A percentile compares a stretch with the other conserved stretches of the same genome.
Evolutionary conservation across 2,113 vertebrate species (phyloP).

Genomic region (Elanus axillaris): DNA sequence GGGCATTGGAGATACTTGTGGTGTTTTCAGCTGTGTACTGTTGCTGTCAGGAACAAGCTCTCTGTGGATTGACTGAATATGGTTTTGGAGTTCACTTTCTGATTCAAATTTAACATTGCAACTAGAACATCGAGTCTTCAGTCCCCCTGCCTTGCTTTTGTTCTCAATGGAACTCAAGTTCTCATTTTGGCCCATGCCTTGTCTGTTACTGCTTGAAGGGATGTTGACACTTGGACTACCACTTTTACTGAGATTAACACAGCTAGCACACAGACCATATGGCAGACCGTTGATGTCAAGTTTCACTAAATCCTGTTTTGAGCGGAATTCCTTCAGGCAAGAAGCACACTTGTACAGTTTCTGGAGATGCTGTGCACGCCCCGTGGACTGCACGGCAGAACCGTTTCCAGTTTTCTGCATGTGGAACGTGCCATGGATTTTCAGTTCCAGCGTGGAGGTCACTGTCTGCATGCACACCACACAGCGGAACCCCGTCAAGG

Average conservation of each 20-base stretch:
- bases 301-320: conserved; percentile 94
- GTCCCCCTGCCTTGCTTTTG: conserved; percentile 86
- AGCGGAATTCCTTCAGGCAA: conserved; percentile 96
- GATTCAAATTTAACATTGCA: conserved; percentile 99
- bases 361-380: conserved; percentile 76
- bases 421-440: conserved; percentile 99
- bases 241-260: conserved; percentile 91
- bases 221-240: conserved; percentile 86
- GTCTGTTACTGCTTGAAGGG: conserved; percentile 78
- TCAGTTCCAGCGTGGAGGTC: conserved; percentile 97
- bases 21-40: conserved; percentile 87
- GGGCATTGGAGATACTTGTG: conserved; percentile 95
- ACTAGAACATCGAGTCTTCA: conserved; percentile 94
- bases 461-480: conserved; percentile 99
- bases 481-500: conserved; percentile 96
- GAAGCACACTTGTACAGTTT: conserved; percentile 96
- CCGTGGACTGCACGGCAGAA: conserved; percentile 69
- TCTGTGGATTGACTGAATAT: conserved; percentile 90
- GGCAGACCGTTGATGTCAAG: conserved; percentile 96
- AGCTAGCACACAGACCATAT: conserved; percentile 91
- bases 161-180: conserved; percentile 84
- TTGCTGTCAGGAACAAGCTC: conserved; percentile 87
- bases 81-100: conserved; percentile 93
- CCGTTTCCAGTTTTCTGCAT: conserved; percentile 96
- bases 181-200: conserved; percentile 81